A percentile compares a stretch with the other conserved stretches of the same genome.
These are phyloP conservation scores for Megaceryle alcyon DNA, from an alignment of 2,797 vertebrate genomes.

Conservation along the genomic window DNA sequence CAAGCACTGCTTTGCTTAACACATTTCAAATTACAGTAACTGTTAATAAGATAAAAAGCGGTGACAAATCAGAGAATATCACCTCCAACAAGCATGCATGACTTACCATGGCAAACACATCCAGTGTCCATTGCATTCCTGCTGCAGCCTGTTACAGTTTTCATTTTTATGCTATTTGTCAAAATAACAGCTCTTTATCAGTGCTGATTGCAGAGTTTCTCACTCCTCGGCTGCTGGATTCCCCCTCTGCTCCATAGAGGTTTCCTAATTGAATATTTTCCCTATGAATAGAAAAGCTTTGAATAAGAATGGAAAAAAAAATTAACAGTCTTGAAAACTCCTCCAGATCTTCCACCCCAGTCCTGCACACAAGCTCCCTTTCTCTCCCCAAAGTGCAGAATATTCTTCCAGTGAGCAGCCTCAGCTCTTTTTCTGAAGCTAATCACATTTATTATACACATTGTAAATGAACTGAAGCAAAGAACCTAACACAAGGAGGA, in stretches of 20 bases:
- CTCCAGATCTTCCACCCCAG: background rate
- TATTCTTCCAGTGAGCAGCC: background rate
- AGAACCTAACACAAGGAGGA: background rate
- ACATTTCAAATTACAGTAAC: background rate
- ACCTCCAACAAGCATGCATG: background rate
- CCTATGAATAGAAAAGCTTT: conserved; percentile 18
- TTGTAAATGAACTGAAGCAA: background rate
- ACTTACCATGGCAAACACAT: background rate
- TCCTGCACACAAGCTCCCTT: background rate
- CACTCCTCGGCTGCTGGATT: conserved; percentile 4
- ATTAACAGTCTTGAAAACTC: background rate
- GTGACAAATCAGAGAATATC: conserved; percentile 4
- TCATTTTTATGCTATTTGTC: conserved; percentile 52
- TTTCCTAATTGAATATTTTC: conserved; percentile 38
- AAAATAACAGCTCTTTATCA: conserved; percentile 57
- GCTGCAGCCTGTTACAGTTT: background rate
- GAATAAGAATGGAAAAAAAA: background rate
- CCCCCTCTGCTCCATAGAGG: background rate
- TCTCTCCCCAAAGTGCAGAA: background rate
- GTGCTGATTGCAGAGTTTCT: conserved; percentile 50
- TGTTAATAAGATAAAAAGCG: conserved; percentile 23
- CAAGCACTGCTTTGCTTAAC: background rate
- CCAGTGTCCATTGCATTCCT: background rate
- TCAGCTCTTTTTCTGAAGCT: background rate
- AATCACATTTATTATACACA: background rate